A percentile compares a stretch with the other conserved stretches of the same genome.
phyloP scores from a whole-genome alignment of 2,797 vertebrate genomes.

The Salarias fasciatus region DNA sequence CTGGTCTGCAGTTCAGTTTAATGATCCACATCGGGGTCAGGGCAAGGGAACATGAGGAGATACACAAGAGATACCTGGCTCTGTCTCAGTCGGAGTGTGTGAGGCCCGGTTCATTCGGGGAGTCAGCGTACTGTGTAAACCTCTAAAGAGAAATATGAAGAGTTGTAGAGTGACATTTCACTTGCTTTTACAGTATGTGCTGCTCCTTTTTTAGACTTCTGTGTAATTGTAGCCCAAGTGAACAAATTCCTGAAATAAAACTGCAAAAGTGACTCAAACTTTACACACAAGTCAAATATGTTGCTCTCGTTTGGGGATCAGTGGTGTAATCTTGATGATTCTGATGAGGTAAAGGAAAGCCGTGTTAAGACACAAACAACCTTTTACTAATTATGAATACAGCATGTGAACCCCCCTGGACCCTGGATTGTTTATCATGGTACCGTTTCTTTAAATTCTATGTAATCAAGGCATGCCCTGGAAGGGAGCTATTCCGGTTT shows the following conservation, averaged over 20 bases:
- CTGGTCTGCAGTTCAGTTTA: conserved; percentile 68
- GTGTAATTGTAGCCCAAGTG: conserved; percentile 27
- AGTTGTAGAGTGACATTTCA: conserved; percentile 14
- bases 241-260: conserved; percentile 35
- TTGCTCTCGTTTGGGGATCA: conserved; percentile 42
- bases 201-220: background rate
- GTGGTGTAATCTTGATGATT: conserved; percentile 59
- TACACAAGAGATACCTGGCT: conserved; percentile 62
- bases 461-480: conserved; percentile 79
- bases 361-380: conserved; percentile 60
- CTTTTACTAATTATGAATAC: conserved; percentile 68
- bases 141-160: conserved; percentile 22
- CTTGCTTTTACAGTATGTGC: conserved; percentile 22
- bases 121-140: conserved; percentile 27
- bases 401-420: conserved; percentile 66
- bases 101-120: conserved; percentile 40
- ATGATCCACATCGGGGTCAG: conserved; percentile 70
- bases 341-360: conserved; percentile 77
- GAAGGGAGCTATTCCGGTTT: conserved; percentile 77
- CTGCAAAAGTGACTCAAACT: conserved; percentile 37
- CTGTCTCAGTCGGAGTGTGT: conserved; percentile 51
- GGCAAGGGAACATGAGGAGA: conserved; percentile 64
- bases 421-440: conserved; percentile 72
- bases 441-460: conserved; percentile 79
- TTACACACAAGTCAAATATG: conserved; percentile 31